Evolutionary conservation across 2,888 invertebrate genomes (phyloP), one percentile per base, ranked within the genome.

Genomic region (Pristionchus exspectatus): DNA sequence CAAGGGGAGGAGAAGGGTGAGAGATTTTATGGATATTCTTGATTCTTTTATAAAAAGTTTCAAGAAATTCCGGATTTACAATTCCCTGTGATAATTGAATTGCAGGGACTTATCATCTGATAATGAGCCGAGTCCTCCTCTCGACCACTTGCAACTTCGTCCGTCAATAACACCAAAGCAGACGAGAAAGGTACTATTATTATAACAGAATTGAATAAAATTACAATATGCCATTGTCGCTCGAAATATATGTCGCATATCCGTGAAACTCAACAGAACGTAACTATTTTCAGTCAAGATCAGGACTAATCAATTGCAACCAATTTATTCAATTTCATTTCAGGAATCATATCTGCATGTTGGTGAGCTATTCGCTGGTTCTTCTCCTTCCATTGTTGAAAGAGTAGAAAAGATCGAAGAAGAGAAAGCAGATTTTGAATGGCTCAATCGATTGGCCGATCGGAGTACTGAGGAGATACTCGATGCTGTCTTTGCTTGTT

Each of bases 281-380:
- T 50, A 50, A 50, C 12, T 50, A 50, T 50, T 50, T 50, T 12
- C 9, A 12, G 9, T 50, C 44, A 12, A 50, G 44, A 7, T 50
- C 44, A 50, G 44, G 44, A 50, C 38, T 50, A 50, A 50, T 50
- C 44, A 50, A 7, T 9, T 50, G 4, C 44, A 7, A 10, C 10
- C 44, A 10, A 7, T 50, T 50, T 74, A 21, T 16, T 74, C 33
- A n/a, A n/a, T n/a, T 33, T 59, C 33, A 18, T 24, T 16, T 33
- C 84, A 85, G 84, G 84, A 85, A 38, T 85, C 84, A 59, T 87
- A 87, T n/a, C 88, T 88, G 30, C 88, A 38, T 4, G 44, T 88
- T 12, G 72, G 59, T 14, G 88, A 88, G 14, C 77, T 88, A 24
- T 88, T 88, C 88, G 38, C 88, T 44, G 27, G 18, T 50, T 38